phyloP scores from a whole-genome alignment of 2,888 invertebrate species.

The Galerucella calmariensis region DNA sequence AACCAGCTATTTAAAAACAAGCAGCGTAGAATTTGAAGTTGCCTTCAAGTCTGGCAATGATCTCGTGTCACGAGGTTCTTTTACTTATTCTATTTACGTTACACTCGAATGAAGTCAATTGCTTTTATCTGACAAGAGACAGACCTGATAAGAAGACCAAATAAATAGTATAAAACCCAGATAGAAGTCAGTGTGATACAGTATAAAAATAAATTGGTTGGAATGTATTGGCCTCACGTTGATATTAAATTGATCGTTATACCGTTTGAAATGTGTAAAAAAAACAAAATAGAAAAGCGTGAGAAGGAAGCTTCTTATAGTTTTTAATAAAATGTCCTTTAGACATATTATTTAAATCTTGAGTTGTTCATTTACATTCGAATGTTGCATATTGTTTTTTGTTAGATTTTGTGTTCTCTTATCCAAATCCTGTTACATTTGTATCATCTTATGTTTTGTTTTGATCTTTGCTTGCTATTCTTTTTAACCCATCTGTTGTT shows the following conservation, averaged over 20 bases:
- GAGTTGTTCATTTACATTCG: too few relatives aligned
- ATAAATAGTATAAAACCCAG: constrained; percentile 41
- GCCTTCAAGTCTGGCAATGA: constrained; percentile 33
- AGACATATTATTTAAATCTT: too few relatives aligned
- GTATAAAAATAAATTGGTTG: constrained; percentile 12
- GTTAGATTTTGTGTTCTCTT: too few relatives aligned
- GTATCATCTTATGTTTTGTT: too few relatives aligned
- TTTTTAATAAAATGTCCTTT: too few relatives aligned
- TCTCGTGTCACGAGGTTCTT: constrained; percentile 35
- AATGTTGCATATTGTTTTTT: too few relatives aligned
- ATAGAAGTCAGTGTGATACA: constrained; percentile 19
- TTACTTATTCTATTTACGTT: constrained; percentile 43
- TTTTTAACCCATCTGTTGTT: too few relatives aligned
- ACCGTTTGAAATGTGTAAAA: neutral
- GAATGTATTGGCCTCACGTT: neutral
- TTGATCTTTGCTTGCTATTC: too few relatives aligned
- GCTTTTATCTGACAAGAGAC: constrained; percentile 43
- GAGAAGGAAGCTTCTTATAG: too few relatives aligned
- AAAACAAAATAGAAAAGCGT: too few relatives aligned
- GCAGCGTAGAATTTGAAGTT: constrained; percentile 25
- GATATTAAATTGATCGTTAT: constrained; percentile 6
- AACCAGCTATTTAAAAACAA: constrained; percentile 18
- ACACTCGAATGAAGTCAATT: constrained; percentile 39
- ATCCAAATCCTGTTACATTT: too few relatives aligned
- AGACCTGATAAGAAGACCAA: constrained; percentile 42